Evolutionary conservation across 2,888 invertebrate species (phyloP).

Genomic region (Tenthredo scrophulariae): DNA sequence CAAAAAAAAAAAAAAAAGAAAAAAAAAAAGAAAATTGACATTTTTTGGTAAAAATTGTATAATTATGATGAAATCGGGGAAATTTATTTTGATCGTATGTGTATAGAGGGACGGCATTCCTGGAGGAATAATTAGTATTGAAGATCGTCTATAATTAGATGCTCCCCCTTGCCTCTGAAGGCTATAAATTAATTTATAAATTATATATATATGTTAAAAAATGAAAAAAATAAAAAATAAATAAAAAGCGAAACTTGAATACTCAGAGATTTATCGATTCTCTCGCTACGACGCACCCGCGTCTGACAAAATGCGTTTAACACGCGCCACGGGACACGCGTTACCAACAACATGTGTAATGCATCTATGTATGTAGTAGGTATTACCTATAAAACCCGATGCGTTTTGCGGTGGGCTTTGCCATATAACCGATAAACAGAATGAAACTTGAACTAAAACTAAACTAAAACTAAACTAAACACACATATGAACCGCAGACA

Average conservation of each 20-base stretch:
- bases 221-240: not conserved
- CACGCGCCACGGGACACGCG: constrained; percentile 51
- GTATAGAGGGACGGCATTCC: not conserved
- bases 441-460: not conserved
- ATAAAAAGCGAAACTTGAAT: not conserved
- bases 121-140: not conserved
- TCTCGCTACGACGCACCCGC: not conserved
- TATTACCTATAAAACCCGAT: constrained; percentile 25
- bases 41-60: not conserved
- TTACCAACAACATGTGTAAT: constrained; percentile 38
- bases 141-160: constrained; percentile 24
- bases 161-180: not conserved
- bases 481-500: not conserved
- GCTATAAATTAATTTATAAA: not conserved
- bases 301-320: constrained; percentile 52
- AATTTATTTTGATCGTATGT: not conserved
- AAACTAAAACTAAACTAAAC: not conserved
- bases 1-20: not conserved
- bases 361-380: not conserved
- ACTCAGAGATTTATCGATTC: constrained; percentile 21
- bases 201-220: not conserved
- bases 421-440: not conserved
- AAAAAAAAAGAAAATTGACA: not conserved
- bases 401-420: constrained; percentile 41
- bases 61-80: not conserved